Base-by-base conservation (phyloP, 2,797 vertebrate species). In the Hyperoplus immaculatus region DNA sequence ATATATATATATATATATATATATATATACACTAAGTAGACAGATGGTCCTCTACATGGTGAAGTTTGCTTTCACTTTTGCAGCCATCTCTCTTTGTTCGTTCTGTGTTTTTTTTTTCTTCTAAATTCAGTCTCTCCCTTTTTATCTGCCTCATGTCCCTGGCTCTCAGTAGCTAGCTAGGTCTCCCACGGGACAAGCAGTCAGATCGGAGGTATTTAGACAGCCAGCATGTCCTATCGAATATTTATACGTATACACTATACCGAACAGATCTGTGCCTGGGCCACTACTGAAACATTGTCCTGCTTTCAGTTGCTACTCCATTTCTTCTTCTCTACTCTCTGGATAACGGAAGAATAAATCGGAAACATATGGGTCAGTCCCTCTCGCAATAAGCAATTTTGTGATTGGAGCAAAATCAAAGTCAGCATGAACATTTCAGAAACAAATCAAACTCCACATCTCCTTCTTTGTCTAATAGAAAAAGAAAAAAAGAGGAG, bases 121-220 rank as follows among this genome's bases (percentile, higher is more conserved):
- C 79, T 78, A 39, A 76, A 78, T 61, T 46, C 11, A 38, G 29
- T n/a, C 76, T 50, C 68, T 42, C 71, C 69, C 81, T 82, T 89
- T 84, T 87, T 71, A 75, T 88, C 78, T 61, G 69, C 68, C 54
- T 60, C 78, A 68, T 83, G 80, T 77, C 67, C 66, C 59, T 64
- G 69, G 41, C 84, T 90, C 75, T 85, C 81, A 68, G 81, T 57
- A 70, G 74, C 78, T 68, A 12, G 68, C 79, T 54, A 9, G 81
- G 53, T 83, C 69, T 86, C 91, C 79, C 84, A 6, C 59, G 87
- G 82, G 90, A 88, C 73, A 74, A 41, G 78, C 85, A 89, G 89
- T 88, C 82, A 85, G 80, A 88, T 83, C 69, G 79, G 72, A 91
- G 85, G 83, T 89, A 90, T 90, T 92, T 90, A 87, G 87, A 87